A percentile compares a stretch with the other conserved stretches of the same genome.
phyloP scores from a whole-genome alignment of 2,888 invertebrate genomes.

The Ryuthela nishihirai region DNA sequence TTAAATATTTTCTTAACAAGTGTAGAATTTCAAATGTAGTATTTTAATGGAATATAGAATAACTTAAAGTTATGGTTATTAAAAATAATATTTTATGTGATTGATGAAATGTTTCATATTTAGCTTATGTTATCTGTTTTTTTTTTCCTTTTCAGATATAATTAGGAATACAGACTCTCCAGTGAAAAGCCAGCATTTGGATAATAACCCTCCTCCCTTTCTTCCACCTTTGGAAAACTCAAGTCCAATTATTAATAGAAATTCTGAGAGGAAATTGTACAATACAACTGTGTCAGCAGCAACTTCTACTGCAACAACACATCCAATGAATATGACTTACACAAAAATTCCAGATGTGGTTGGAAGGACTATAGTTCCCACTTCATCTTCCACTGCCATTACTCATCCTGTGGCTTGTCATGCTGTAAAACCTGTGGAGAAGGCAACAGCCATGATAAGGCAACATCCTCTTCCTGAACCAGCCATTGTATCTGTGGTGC shows the following conservation, averaged over 20 bases:
- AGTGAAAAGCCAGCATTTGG: background rate
- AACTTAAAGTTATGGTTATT: no score
- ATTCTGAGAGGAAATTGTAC: background rate
- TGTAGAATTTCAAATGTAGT: no score
- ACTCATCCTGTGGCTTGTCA: background rate
- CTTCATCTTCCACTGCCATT: background rate
- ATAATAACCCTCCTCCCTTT: background rate
- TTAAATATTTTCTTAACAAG: no score
- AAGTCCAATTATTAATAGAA: background rate
- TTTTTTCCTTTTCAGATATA: no score
- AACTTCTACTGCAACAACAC: background rate
- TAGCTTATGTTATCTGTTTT: background rate
- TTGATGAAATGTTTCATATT: background rate
- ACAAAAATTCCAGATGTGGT: background rate
- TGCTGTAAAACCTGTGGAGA: background rate
- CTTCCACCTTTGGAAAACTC: background rate
- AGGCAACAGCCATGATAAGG: background rate
- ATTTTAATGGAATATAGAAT: no score
- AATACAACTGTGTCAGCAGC: background rate
- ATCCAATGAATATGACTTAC: background rate
- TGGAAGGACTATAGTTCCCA: background rate
- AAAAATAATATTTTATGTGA: no score
- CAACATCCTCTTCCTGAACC: background rate
- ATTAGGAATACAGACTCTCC: background rate
- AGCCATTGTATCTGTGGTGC: background rate